Percentiles rank a stretch among this genome's conserved stretches.
Conservation (phyloP, 2,113 vertebrate species). For the Psammodynastes pulverulentus region DNA sequence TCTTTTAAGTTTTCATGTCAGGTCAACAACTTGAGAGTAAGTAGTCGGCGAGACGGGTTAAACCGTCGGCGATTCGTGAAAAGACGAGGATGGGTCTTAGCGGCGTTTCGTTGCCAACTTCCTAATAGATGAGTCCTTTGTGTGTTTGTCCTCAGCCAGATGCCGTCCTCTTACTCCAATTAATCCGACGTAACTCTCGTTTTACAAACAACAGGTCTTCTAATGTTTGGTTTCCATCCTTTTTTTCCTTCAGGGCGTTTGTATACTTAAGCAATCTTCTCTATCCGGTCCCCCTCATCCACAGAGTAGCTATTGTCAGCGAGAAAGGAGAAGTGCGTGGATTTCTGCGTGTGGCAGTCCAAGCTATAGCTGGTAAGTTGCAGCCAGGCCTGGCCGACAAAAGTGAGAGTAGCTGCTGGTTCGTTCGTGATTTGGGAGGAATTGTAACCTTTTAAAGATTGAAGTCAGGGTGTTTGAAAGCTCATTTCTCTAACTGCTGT, state of each 20-base stretch:
- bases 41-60: background rate
- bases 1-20: background rate
- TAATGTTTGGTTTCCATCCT: slow-evolving; percentile 14
- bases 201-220: slow-evolving; percentile 1
- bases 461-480: background rate
- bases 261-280: slow-evolving; percentile 98
- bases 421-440: background rate
- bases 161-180: background rate
- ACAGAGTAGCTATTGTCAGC: slow-evolving; percentile 92
- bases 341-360: slow-evolving; percentile 94
- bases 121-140: background rate
- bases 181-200: background rate
- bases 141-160: background rate
- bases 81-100: background rate
- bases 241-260: slow-evolving; percentile 79
- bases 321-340: slow-evolving; percentile 96
- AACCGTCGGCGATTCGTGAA: background rate
- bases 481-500: background rate
- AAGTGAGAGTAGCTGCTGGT: background rate
- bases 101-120: slow-evolving; percentile 13
- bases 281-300: slow-evolving; percentile 94
- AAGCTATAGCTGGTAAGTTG: slow-evolving; percentile 89
- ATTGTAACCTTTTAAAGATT: background rate
- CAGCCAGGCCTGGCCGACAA: background rate
- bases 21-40: no score